Conservation (phyloP, 2,797 vertebrate genomes). For the Microchirus variegatus region DNA sequence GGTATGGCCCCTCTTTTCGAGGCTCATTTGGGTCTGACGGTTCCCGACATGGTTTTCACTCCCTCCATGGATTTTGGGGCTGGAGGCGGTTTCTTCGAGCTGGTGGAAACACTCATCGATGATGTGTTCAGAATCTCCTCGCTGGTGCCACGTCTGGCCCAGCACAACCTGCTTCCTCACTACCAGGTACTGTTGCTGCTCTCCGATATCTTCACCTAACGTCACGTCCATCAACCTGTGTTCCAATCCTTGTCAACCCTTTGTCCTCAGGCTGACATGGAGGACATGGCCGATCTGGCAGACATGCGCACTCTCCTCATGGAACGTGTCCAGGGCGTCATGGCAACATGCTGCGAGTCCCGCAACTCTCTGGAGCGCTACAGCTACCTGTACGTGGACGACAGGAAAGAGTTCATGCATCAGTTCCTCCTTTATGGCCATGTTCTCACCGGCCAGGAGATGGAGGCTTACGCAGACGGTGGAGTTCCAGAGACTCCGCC, state of each 20-base stretch:
- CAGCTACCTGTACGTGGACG: constrained; percentile 86
- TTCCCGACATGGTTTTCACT: constrained; percentile 87
- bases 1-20: constrained; percentile 86
- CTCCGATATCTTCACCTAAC: too few species aligned
- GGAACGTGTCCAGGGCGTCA: constrained; percentile 72
- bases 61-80: constrained; percentile 86
- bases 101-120: constrained; percentile 84
- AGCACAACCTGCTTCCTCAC: constrained; percentile 74
- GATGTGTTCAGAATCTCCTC: constrained; percentile 86
- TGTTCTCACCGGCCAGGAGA: constrained; percentile 77
- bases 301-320: constrained; percentile 80
- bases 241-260: not conserved
- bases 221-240: not conserved
- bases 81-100: constrained; percentile 82
- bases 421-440: constrained; percentile 87
- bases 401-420: constrained; percentile 86
- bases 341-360: constrained; percentile 75
- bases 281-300: constrained; percentile 81
- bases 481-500: constrained; percentile 81
- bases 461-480: constrained; percentile 71
- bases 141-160: constrained; percentile 84
- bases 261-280: constrained; percentile 85
- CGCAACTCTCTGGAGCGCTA: constrained; percentile 81
- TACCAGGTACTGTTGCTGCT: constrained; percentile 86
- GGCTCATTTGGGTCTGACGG: constrained; percentile 84